Base-by-base conservation (phyloP, 2,888 invertebrate genomes). In the Drosophila demipolita region DNA sequence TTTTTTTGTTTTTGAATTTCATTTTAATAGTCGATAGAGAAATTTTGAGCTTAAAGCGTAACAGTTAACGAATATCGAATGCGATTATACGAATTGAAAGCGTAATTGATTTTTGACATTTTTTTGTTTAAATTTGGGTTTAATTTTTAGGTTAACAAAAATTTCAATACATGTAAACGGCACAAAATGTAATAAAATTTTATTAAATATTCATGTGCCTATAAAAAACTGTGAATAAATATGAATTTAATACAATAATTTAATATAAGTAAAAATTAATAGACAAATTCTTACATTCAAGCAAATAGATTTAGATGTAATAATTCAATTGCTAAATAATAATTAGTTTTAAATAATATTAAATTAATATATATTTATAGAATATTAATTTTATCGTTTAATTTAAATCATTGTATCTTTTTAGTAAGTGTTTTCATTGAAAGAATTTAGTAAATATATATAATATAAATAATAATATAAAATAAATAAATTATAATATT, bases 1-100 rank as follows among this genome's bases (percentile, higher is more conserved):
- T 67, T 74, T 52, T 78, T 67, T 79, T 59, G 17, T 52, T 33
- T 58, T 26, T 45, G 53, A 63, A 70, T 66, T 80, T 53, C 54
- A 33, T 70, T 80, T 70, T 75, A 64, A 75, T 80, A 50, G 58
- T 50, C 61, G 61, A 49, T 40, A 58, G 17, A 55, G 11, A 74
- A 61, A 45, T 64, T 54, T 45, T 23, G 17, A 64, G 59, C 60
- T 77, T 63, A 64, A 64, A 66, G 53, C 60, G 45, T 9, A 36
- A 32, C 29, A 26, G 35, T 36, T 63, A 72, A 72, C 48, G 33
- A 53, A 33, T 32, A 48, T 42, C 36, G 61, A 36, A 38, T 36
- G 15, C 45, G 12, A 36, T 23, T 15, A 26, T 6, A 20, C 3
- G 15, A 49, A 59, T 17, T 4, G 12, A 53, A 9, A 23, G 5